phyloP scores from a whole-genome alignment of 2,113 vertebrate genomes.

The Uria aalge region DNA sequence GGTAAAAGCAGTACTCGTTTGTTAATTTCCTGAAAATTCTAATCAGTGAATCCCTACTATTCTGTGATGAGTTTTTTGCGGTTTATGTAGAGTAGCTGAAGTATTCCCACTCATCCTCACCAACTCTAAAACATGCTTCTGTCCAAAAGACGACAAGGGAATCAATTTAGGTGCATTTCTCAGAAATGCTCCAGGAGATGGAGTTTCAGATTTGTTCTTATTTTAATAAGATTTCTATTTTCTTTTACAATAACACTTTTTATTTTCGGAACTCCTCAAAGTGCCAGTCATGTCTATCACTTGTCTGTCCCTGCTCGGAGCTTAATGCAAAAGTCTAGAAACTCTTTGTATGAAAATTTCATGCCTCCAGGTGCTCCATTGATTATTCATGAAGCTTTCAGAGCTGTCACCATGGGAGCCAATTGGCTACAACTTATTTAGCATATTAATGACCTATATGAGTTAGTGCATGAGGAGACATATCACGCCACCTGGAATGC shows the following conservation, averaged over 20 bases:
- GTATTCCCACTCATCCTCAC: neutral
- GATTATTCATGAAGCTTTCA: constrained; percentile 80
- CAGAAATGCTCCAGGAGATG: neutral
- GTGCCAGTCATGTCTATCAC: constrained; percentile 58
- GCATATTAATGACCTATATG: constrained; percentile 79
- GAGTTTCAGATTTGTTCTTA: constrained; percentile 18
- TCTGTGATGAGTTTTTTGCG: neutral
- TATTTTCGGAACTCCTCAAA: constrained; percentile 42
- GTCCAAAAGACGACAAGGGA: neutral
- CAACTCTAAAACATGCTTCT: neutral
- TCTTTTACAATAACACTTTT: constrained; percentile 40
- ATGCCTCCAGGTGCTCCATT: constrained; percentile 76
- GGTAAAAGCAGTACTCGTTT: neutral
- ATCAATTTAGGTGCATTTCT: neutral
- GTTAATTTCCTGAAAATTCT: neutral
- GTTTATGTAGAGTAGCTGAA: neutral
- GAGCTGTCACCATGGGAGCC: constrained; percentile 73
- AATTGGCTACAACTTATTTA: constrained; percentile 73
- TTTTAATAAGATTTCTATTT: constrained; percentile 42
- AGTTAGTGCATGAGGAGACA: constrained; percentile 63
- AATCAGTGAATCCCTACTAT: neutral
- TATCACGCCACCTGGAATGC: constrained; percentile 70
- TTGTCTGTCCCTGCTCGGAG: constrained; percentile 48
- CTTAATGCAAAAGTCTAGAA: constrained; percentile 60
- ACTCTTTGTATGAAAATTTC: constrained; percentile 75